Conservation (phyloP, 1,140 invertebrate genomes). For the Chlorops oryzae region DNA sequence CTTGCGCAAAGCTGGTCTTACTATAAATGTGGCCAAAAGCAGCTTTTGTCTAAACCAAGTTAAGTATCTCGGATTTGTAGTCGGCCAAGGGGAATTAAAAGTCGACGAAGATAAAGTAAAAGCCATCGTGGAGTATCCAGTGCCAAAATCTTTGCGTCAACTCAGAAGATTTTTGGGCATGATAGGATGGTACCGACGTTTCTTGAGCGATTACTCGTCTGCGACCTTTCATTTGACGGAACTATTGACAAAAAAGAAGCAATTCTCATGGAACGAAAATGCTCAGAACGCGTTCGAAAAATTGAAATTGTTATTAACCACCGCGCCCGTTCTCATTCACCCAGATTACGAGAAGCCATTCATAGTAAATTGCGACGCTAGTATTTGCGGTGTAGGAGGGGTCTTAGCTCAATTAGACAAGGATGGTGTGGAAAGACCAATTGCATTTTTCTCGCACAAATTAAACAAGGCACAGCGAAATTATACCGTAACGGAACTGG, state of each 20-base stretch:
- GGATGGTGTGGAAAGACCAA: slow-evolving; percentile 11
- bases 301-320: slow-evolving; percentile 19
- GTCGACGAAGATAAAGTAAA: slow-evolving; percentile 19
- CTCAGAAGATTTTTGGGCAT: slow-evolving; percentile 10
- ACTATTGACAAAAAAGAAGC: slow-evolving; percentile 1
- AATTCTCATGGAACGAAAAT: slow-evolving; percentile 10
- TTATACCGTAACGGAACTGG: background rate
- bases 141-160: slow-evolving; percentile 5
- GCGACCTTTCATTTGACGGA: slow-evolving; percentile 5
- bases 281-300: slow-evolving; percentile 33
- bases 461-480: background rate
- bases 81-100: slow-evolving; percentile 7
- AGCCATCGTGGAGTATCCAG: slow-evolving; percentile 13
- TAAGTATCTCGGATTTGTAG: slow-evolving; percentile 13
- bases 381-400: slow-evolving; percentile 10
- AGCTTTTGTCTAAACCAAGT: slow-evolving; percentile 36
- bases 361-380: slow-evolving; percentile 14
- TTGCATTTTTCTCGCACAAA: background rate
- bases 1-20: slow-evolving; percentile 42
- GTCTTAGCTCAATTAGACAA: background rate
- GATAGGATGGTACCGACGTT: slow-evolving; percentile 12
- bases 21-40: slow-evolving; percentile 48
- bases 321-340: slow-evolving; percentile 17
- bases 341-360: too few species aligned
- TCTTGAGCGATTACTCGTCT: too few species aligned